These are phyloP conservation scores for Dryocosmus kuriphilus DNA, from an alignment of 2,888 invertebrate species.

Conservation along the genomic window DNA sequence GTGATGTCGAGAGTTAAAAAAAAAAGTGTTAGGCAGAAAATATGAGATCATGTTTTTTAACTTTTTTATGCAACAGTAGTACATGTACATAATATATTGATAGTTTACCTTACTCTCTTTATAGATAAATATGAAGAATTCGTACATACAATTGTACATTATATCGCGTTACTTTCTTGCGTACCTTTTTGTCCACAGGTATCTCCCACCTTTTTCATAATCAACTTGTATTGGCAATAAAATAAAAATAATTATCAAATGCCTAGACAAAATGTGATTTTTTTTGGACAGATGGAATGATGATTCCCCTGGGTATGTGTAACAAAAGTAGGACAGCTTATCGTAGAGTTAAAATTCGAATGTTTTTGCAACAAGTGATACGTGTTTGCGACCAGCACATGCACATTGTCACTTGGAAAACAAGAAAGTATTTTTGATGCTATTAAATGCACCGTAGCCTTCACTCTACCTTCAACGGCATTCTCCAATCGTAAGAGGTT, in stretches of 20 bases:
- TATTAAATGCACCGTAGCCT: slow-evolving; percentile 51
- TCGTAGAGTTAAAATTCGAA: neutral
- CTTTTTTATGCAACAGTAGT: slow-evolving; percentile 27
- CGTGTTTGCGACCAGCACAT: slow-evolving; percentile 54
- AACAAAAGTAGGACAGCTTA: slow-evolving; percentile 22
- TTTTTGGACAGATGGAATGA: slow-evolving; percentile 27
- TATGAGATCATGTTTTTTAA: neutral
- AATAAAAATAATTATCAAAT: slow-evolving; percentile 21
- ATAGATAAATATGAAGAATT: slow-evolving; percentile 23
- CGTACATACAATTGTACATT: slow-evolving; percentile 13
- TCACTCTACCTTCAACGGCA: slow-evolving; percentile 43
- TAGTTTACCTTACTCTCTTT: slow-evolving; percentile 7
- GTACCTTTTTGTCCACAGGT: neutral
- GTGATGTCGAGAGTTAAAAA: neutral
- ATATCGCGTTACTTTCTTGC: neutral
- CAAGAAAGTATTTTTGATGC: slow-evolving; percentile 17
- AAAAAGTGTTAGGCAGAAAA: neutral
- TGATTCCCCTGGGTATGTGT: neutral
- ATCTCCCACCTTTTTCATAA: neutral
- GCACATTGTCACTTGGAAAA: slow-evolving; percentile 14
- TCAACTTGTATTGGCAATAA: slow-evolving; percentile 27
- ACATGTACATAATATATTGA: slow-evolving; percentile 22
- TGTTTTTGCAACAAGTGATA: slow-evolving; percentile 2
- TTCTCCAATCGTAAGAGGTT: slow-evolving; percentile 1
- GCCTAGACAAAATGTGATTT: slow-evolving; percentile 16